A percentile compares a stretch with the other conserved stretches of the same genome.
Evolutionary conservation across 1,140 invertebrate species (phyloP).

Genomic region (Caligus rogercresseyi): DNA sequence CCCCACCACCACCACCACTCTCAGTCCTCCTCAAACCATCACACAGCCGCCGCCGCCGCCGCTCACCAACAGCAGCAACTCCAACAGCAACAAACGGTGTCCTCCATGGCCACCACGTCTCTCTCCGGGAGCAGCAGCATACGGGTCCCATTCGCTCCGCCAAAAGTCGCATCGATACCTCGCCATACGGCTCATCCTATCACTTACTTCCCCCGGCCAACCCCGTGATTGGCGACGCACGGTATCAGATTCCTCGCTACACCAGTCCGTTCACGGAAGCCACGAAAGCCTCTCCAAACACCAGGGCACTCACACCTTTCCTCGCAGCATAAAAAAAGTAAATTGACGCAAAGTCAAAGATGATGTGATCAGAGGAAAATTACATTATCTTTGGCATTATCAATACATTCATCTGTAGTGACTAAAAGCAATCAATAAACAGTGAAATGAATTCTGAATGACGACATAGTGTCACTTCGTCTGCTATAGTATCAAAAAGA

Average conservation of each 20-base stretch:
- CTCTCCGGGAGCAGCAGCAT: background rate
- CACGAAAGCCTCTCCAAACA: background rate
- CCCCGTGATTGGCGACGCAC: background rate
- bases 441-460: too few relatives aligned
- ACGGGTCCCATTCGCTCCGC: conserved; percentile 6
- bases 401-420: too few relatives aligned
- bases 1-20: background rate
- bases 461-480: too few relatives aligned
- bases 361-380: too few relatives aligned
- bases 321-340: background rate
- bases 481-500: too few relatives aligned
- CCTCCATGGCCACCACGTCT: background rate
- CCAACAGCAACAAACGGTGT: too few relatives aligned
- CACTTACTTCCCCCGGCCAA: background rate
- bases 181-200: conserved; percentile 6
- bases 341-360: too few relatives aligned
- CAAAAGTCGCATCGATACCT: conserved; percentile 7
- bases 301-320: background rate
- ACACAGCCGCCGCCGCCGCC: too few relatives aligned
- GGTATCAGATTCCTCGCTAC: conserved; percentile 1
- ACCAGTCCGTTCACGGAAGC: background rate
- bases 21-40: background rate
- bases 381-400: too few relatives aligned
- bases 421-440: too few relatives aligned
- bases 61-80: too few relatives aligned